These are phyloP conservation scores for Diploptera punctata DNA, from an alignment of 2,888 invertebrate species.

Conservation along the genomic window DNA sequence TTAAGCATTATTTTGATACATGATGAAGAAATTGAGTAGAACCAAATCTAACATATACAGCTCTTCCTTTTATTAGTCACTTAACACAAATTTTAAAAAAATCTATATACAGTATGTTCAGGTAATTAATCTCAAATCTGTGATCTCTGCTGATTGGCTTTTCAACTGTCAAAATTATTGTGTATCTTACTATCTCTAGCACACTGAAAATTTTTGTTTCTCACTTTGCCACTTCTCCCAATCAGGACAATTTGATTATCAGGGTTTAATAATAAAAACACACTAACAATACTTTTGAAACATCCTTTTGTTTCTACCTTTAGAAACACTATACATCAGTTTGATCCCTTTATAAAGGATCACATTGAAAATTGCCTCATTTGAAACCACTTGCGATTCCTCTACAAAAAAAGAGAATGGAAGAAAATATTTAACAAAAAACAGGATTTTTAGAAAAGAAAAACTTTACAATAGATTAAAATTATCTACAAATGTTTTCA, in stretches of 20 bases:
- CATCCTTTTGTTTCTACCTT: conserved; percentile 42
- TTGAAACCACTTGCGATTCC: conserved; percentile 33
- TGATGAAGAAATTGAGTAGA: too few relatives aligned
- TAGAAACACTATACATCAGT: conserved; percentile 51
- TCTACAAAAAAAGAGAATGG: conserved; percentile 30
- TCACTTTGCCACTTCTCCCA: too few relatives aligned
- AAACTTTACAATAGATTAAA: conserved; percentile 34
- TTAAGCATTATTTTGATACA: too few relatives aligned
- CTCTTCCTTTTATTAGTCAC: too few relatives aligned
- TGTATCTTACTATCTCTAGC: too few relatives aligned
- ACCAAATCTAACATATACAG: too few relatives aligned
- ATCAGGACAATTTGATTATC: neutral
- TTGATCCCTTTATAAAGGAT: conserved; percentile 60
- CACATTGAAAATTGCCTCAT: conserved; percentile 44
- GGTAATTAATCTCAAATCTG: too few relatives aligned
- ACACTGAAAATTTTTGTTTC: too few relatives aligned
- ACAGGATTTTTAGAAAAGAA: conserved; percentile 27
- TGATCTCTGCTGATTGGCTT: too few relatives aligned
- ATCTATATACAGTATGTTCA: too few relatives aligned
- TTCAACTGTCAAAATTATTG: too few relatives aligned
- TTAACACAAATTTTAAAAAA: too few relatives aligned
- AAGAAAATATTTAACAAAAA: conserved; percentile 24
- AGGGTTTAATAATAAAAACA: conserved; percentile 19
- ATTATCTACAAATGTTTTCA: conserved; percentile 44
- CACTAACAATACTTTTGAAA: conserved; percentile 36